These are phyloP conservation scores for Seira musarum DNA, from an alignment of 2,888 invertebrate genomes.

Conservation along the genomic window DNA sequence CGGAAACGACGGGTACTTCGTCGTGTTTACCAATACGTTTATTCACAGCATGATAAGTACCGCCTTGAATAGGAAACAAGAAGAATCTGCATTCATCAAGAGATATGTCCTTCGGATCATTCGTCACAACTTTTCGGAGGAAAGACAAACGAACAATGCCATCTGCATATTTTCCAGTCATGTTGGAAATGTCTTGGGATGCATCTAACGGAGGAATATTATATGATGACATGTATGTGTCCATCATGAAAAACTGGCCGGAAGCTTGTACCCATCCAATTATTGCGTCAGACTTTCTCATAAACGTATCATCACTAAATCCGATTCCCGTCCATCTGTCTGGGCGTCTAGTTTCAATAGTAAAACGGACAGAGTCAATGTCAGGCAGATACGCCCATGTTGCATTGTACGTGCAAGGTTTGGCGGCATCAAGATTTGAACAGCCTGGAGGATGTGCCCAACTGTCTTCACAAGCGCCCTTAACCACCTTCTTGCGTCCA, in stretches of 20 bases:
- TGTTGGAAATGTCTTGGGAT: constrained; percentile 78
- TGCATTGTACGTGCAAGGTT: constrained; percentile 66
- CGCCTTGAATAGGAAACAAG: constrained; percentile 90
- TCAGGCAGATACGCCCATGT: constrained; percentile 82
- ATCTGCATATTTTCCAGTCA: constrained; percentile 80
- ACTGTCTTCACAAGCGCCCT: constrained; percentile 63
- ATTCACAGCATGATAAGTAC: constrained; percentile 85
- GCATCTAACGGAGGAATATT: constrained; percentile 72
- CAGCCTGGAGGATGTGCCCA: constrained; percentile 68
- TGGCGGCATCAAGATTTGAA: constrained; percentile 56
- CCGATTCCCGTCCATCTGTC: constrained; percentile 93
- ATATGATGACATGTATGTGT: constrained; percentile 89
- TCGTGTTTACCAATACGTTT: constrained; percentile 89
- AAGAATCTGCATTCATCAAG: constrained; percentile 80
- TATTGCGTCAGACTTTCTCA: constrained; percentile 83
- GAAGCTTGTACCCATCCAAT: constrained; percentile 89
- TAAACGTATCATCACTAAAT: constrained; percentile 73
- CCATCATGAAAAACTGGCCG: constrained; percentile 88
- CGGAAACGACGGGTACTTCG: constrained; percentile 81
- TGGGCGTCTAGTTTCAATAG: constrained; percentile 83
- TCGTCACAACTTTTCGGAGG: constrained; percentile 82
- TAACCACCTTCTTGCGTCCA: constrained; percentile 47
- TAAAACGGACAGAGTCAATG: constrained; percentile 85
- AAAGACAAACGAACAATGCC: constrained; percentile 86
- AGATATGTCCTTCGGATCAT: constrained; percentile 75